Evolutionary conservation across 2,888 invertebrate species (phyloP).

Genomic region (Xanthorhoe designata): DNA sequence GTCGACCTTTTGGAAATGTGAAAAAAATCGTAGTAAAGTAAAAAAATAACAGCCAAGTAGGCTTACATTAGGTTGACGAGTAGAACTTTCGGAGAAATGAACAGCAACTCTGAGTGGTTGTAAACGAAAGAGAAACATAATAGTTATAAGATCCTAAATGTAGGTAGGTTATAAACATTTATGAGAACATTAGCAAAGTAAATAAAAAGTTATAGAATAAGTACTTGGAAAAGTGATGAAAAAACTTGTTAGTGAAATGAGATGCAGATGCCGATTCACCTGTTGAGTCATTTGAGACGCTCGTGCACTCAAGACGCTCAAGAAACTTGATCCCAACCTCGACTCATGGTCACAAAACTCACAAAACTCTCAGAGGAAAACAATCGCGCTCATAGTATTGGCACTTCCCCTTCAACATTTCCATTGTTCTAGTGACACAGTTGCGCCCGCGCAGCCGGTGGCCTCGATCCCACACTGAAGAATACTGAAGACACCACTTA

Average conservation of each 20-base stretch:
- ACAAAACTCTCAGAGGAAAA: conserved; percentile 34
- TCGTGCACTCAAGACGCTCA: neutral
- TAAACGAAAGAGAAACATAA: too few species aligned
- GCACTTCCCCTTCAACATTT: conserved; percentile 43
- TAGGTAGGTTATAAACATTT: too few species aligned
- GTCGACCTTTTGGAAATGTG: too few species aligned
- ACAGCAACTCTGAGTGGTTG: too few species aligned
- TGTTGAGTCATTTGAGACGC: neutral
- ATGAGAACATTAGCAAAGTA: neutral
- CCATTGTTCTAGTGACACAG: conserved; percentile 71
- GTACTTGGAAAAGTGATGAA: neutral
- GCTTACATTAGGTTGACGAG: too few species aligned
- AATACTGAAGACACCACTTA: conserved; percentile 55
- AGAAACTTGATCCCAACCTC: neutral
- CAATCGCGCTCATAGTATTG: conserved; percentile 36
- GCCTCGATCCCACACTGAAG: conserved; percentile 73
- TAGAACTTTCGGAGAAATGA: too few species aligned
- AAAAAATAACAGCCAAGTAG: too few species aligned
- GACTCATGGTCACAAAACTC: conserved; percentile 2
- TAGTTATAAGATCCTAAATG: too few species aligned
- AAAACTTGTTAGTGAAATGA: neutral
- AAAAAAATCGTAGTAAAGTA: too few species aligned
- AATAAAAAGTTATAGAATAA: neutral
- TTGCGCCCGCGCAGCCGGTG: conserved; percentile 60
- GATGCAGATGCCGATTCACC: neutral